phyloP scores from a whole-genome alignment of 2,888 invertebrate species.

The Cephus runcator region DNA sequence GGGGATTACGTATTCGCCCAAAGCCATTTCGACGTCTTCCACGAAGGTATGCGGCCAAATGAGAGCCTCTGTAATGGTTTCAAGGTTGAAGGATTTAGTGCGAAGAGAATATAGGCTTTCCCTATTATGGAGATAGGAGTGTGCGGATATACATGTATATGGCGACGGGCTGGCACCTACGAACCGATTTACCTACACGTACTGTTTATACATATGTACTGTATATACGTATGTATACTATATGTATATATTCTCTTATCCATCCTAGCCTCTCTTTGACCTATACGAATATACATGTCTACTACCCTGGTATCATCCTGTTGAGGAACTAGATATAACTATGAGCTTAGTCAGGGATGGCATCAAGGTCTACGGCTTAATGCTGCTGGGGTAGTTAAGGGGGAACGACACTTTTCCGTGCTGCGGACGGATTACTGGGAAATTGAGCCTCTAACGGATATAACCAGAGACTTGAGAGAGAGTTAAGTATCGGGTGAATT shows the following conservation, averaged over 20 bases:
- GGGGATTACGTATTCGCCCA: neutral
- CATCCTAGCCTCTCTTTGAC: neutral
- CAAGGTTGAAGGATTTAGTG: neutral
- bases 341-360: slow-evolving; percentile 23
- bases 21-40: neutral
- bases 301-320: neutral
- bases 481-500: neutral
- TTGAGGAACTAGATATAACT: neutral
- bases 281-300: neutral
- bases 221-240: no score
- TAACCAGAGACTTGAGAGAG: neutral
- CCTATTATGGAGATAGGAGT: neutral
- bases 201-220: no score
- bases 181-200: no score
- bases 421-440: neutral
- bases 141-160: neutral
- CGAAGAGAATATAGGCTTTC: neutral
- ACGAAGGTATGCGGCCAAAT: neutral
- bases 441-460: neutral
- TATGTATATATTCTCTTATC: no score
- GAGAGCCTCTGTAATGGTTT: neutral
- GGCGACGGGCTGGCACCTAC: no score
- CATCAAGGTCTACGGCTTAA: slow-evolving; percentile 23
- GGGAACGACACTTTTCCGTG: neutral
- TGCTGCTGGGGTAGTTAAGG: neutral